phyloP scores from a whole-genome alignment of 1,140 invertebrate species.

The Oreohelix idahoensis region DNA sequence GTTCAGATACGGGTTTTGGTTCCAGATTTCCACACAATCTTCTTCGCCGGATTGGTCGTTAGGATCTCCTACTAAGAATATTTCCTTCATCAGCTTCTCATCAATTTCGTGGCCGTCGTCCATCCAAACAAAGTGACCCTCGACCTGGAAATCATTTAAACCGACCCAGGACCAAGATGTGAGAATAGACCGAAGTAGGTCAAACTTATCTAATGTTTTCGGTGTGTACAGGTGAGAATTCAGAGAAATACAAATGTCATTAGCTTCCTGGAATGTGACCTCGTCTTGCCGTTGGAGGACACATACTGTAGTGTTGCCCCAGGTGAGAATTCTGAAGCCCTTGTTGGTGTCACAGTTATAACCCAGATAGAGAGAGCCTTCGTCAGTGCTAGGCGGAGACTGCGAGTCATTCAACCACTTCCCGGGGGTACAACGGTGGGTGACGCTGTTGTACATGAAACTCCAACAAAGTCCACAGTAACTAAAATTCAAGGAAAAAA shows the following conservation, averaged over 20 bases:
- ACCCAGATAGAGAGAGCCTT: neutral
- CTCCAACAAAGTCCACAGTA: neutral
- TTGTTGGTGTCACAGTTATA: neutral
- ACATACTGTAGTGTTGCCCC: neutral
- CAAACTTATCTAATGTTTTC: neutral
- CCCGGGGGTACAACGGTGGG: neutral
- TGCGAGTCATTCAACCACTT: neutral
- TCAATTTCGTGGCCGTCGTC: neutral
- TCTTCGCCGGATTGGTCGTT: neutral
- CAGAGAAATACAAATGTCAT: neutral
- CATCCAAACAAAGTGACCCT: neutral
- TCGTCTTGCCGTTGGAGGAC: neutral
- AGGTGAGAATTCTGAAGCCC: neutral
- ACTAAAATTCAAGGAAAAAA: too few relatives aligned
- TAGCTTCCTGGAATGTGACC: neutral
- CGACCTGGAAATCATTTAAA: neutral
- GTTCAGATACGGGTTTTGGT: neutral
- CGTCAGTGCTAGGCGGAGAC: neutral
- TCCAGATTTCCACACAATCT: neutral
- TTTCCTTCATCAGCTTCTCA: too few relatives aligned
- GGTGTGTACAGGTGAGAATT: neutral
- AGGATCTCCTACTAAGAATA: neutral
- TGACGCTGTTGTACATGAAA: constrained; percentile 5
- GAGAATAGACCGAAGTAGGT: neutral
- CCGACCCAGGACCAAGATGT: neutral